Evolutionary conservation across 1,140 invertebrate species (phyloP).

Genomic region (Stegodyphus mimosarum): DNA sequence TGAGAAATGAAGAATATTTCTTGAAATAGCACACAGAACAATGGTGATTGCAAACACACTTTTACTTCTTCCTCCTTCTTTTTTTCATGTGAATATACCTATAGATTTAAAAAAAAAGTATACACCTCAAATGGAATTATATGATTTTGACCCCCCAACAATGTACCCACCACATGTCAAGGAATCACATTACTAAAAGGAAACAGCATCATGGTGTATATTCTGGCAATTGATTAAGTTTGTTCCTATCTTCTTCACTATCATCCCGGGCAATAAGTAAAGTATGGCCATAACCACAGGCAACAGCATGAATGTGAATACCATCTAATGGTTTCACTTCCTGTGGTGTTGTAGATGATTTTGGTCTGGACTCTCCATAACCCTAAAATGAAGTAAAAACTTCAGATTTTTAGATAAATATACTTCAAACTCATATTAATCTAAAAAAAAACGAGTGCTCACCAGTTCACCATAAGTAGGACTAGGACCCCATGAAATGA

Average conservation of each 20-base stretch:
- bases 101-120: background rate
- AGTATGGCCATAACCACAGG: slow-evolving; percentile 87
- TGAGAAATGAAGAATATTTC: background rate
- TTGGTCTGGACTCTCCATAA: slow-evolving; percentile 83
- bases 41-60: background rate
- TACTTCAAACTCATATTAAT: background rate
- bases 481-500: slow-evolving; percentile 90
- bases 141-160: background rate
- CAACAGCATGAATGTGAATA: slow-evolving; percentile 81
- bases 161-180: slow-evolving; percentile 16
- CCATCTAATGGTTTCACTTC: slow-evolving; percentile 87
- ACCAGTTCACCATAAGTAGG: slow-evolving; percentile 93
- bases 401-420: background rate
- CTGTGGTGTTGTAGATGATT: slow-evolving; percentile 87
- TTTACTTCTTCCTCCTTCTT: background rate
- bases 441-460: slow-evolving; percentile 64
- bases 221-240: slow-evolving; percentile 74
- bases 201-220: slow-evolving; percentile 68
- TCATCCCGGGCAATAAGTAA: slow-evolving; percentile 78
- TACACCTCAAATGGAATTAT: background rate
- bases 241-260: slow-evolving; percentile 75
- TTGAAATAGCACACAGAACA: too few species aligned
- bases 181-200: background rate
- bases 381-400: slow-evolving; percentile 72
- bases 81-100: background rate